Percentiles rank a stretch among this genome's conserved stretches.
Evolutionary conservation across 2,888 invertebrate species (phyloP).

Genomic region (Volucella zonaria): DNA sequence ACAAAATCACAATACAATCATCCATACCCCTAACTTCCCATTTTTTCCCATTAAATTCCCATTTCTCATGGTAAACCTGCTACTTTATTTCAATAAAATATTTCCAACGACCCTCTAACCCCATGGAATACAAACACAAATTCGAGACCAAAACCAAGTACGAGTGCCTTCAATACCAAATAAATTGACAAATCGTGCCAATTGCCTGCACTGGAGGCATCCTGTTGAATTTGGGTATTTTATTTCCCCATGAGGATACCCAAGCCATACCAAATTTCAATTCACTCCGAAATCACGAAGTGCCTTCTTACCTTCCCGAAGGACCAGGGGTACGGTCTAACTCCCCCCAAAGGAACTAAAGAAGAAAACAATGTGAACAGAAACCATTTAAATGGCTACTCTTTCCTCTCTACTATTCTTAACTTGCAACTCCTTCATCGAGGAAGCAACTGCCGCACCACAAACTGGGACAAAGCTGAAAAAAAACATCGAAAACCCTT

Average conservation of each 20-base stretch:
- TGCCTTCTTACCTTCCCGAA: conserved; percentile 6
- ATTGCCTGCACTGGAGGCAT: conserved; percentile 38
- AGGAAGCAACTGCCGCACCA: conserved; percentile 25
- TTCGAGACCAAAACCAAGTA: neutral
- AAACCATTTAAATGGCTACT: conserved; percentile 54
- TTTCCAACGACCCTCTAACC: conserved; percentile 18
- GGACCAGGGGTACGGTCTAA: neutral
- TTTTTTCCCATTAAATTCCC: conserved; percentile 14
- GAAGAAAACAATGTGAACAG: conserved; percentile 12
- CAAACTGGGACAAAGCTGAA: conserved; percentile 17
- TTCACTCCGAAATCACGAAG: conserved; percentile 20
- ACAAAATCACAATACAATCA: neutral
- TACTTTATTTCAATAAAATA: conserved; percentile 45
- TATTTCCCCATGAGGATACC: conserved; percentile 5
- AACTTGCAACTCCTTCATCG: neutral
- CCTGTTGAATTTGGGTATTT: conserved; percentile 42
- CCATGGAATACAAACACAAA: neutral
- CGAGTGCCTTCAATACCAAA: conserved; percentile 2
- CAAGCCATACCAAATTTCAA: conserved; percentile 26
- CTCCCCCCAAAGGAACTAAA: neutral
- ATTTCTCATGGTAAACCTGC: conserved; percentile 24
- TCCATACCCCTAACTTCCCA: neutral
- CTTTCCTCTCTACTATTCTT: conserved; percentile 17
- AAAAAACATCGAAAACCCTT: conserved; percentile 27
- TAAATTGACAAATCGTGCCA: conserved; percentile 53